Percentiles rank a stretch among this genome's conserved stretches.
These are phyloP conservation scores for Euthynnus affinis DNA, from an alignment of 2,797 vertebrate genomes.

Conservation along the genomic window DNA sequence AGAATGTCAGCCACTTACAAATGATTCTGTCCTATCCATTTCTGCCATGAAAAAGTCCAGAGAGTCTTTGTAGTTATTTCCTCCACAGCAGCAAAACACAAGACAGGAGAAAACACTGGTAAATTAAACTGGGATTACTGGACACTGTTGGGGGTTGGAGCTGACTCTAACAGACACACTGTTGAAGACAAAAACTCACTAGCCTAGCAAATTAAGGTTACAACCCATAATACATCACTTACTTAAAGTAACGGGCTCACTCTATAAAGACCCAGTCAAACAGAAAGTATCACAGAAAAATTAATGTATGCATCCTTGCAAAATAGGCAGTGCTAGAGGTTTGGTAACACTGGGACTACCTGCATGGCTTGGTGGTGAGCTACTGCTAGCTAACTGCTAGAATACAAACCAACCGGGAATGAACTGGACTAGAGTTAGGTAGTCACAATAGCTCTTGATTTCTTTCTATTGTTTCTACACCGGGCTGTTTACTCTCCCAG, in stretches of 20 bases:
- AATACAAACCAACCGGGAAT: neutral
- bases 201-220: neutral
- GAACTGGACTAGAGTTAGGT: neutral
- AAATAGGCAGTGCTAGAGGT: neutral
- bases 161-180: neutral
- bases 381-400: neutral
- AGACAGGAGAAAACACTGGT: neutral
- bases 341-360: neutral
- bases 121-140: neutral
- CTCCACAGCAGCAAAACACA: neutral
- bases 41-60: neutral
- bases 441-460: neutral
- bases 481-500: too few relatives aligned
- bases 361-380: neutral
- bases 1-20: neutral
- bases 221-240: neutral
- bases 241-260: neutral
- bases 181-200: too few relatives aligned
- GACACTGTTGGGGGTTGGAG: neutral
- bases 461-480: neutral
- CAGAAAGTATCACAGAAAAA: neutral
- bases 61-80: neutral
- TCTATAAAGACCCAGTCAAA: neutral
- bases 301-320: neutral
- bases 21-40: fast-evolving